A percentile compares a stretch with the other conserved stretches of the same genome.
These are phyloP conservation scores for silkworm (Bombyx mori) DNA, from an alignment of 1,140 invertebrate species.

Conservation along the genomic window DNA sequence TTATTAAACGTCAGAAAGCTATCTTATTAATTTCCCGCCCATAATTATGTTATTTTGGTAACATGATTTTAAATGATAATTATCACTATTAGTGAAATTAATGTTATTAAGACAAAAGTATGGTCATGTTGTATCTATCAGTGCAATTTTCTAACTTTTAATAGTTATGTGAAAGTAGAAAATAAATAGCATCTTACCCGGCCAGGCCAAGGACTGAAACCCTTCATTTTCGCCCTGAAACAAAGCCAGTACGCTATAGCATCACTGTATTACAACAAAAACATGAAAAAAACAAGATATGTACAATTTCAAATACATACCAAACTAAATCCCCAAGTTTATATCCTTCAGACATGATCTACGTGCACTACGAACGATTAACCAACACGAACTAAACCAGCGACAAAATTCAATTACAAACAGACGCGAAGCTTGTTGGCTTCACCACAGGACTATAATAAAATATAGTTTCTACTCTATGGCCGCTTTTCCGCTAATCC, in stretches of 20 bases:
- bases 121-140: neutral
- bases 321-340: constrained; percentile 70
- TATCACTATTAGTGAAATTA: neutral
- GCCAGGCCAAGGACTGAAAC: constrained; percentile 93
- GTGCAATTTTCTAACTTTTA: neutral
- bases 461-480: no score
- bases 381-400: constrained; percentile 62
- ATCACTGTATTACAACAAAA: constrained; percentile 2
- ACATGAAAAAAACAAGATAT: constrained; percentile 8
- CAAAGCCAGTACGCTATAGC: constrained; percentile 38
- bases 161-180: constrained; percentile 20
- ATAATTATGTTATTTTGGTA: constrained; percentile 12
- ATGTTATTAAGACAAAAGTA: neutral
- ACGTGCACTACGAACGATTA: constrained; percentile 31
- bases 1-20: no score
- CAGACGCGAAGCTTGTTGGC: no score
- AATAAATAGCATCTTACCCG: constrained; percentile 79
- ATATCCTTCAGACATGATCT: constrained; percentile 51
- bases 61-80: constrained; percentile 11
- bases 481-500: no score
- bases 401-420: constrained; percentile 23
- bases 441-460: no score
- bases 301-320: constrained; percentile 46
- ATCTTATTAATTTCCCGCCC: constrained; percentile 23
- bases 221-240: constrained; percentile 96